Evolutionary conservation across 2,797 vertebrate species (phyloP).

Genomic region (Eidolon dupreanum): DNA sequence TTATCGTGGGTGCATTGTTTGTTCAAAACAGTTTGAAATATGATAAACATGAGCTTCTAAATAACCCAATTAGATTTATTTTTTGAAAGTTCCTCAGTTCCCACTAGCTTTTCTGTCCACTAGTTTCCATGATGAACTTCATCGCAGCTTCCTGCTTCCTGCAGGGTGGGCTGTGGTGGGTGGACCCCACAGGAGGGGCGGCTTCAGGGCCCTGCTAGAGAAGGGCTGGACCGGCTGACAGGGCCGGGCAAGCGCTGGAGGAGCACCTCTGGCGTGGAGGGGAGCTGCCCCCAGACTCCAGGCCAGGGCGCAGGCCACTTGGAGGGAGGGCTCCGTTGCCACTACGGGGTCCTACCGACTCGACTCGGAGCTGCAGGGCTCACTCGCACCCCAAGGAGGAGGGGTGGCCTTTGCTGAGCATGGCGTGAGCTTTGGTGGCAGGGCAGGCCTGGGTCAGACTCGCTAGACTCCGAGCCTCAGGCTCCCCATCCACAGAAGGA

Average conservation of each 20-base stretch:
- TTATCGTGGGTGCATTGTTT: not conserved
- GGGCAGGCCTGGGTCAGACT: not conserved
- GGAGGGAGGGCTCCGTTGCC: not conserved
- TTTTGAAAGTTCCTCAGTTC: not conserved
- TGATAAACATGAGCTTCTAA: not conserved
- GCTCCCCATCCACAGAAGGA: not conserved
- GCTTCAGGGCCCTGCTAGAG: not conserved
- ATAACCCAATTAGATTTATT: not conserved
- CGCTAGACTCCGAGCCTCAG: too few species aligned
- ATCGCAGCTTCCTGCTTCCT: not conserved
- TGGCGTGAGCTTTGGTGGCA: fast-evolving
- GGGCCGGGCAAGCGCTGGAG: not conserved
- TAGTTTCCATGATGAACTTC: not conserved
- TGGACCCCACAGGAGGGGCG: not conserved
- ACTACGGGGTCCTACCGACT: too few species aligned
- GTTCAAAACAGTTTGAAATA: not conserved
- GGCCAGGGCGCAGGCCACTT: not conserved
- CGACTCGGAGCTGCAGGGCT: not conserved
- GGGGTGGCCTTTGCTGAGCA: not conserved
- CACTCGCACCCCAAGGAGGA: not conserved
- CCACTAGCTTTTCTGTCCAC: not conserved
- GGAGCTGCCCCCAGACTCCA: not conserved
- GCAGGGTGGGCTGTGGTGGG: fast-evolving
- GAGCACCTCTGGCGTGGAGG: not conserved
- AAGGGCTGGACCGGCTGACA: not conserved